Evolutionary conservation across 2,888 invertebrate species (phyloP), one percentile per base, ranked within the genome.

Genomic region (Norana najaformis): DNA sequence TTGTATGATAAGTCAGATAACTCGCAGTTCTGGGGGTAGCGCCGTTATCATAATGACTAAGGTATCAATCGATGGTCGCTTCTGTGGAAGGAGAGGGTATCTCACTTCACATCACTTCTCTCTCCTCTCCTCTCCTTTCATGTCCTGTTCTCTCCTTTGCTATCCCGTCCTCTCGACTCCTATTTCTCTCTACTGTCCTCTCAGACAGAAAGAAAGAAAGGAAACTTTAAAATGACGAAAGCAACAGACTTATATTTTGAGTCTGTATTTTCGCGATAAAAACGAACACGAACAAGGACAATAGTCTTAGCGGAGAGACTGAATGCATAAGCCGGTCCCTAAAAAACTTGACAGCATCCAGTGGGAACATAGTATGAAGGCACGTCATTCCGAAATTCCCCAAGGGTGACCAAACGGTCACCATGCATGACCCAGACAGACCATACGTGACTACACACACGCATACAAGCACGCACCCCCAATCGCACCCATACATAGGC

Each of bases 261-360:
- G 69, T 69, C 69, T 69, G 69, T 69, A n/a, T 69, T 69, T 69
- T 69, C 69, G 69, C 69, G n/a, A n/a, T n/a, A 69, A 69, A 53
- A 69, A 69, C 69, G 4, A 47, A 47, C 13, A n/a, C 69, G 30
- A 69, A n/a, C n/a, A n/a, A n/a, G n/a, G 69, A 8, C 69, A 69
- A 69, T 11, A n/a, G 69, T n/a, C 47, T 23, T 47, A 11, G 47
- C 47, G 23, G 23, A 47, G 23, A 47, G 47, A 47, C 20, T 23
- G 47, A 47, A 47, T 47, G 20, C n/a, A n/a, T n/a, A n/a, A n/a
- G 47, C 47, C 47, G 23, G 23, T 47, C 4, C 47, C 20, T 47
- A 47, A 47, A 47, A 47, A 47, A 47, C 23, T 23, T 20, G 47
- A 47, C 47, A 23, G 47, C 23, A 23, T 20, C 23, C 47, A 11